These are phyloP conservation scores for Apis dorsata DNA, from an alignment of 1,140 invertebrate species.

Conservation along the genomic window DNA sequence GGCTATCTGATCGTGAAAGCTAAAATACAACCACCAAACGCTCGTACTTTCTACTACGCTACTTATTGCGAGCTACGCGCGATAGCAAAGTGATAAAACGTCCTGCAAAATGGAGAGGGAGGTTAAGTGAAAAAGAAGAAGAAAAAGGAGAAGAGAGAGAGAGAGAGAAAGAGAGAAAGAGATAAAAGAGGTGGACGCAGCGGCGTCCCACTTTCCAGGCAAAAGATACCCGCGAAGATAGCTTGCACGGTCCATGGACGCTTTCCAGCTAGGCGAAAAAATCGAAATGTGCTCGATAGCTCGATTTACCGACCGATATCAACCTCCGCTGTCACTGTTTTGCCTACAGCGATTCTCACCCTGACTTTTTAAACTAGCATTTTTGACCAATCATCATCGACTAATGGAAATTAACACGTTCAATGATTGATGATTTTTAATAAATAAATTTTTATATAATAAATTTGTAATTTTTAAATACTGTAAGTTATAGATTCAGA, in stretches of 20 bases:
- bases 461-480: neutral
- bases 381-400: neutral
- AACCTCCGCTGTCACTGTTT: conserved; percentile 17
- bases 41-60: conserved; percentile 60
- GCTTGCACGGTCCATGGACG: conserved; percentile 48
- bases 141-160: neutral
- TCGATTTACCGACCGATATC: conserved; percentile 39
- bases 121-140: conserved; percentile 34
- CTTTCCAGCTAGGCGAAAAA: conserved; percentile 55
- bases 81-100: conserved; percentile 63
- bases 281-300: conserved; percentile 45
- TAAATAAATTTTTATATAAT: neutral
- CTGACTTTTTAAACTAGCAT: too few relatives aligned
- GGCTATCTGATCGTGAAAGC: conserved; percentile 58
- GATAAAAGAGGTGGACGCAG: conserved; percentile 51
- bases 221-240: conserved; percentile 60
- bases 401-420: too few relatives aligned
- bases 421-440: neutral
- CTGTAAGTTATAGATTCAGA: too few relatives aligned
- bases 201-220: conserved; percentile 60
- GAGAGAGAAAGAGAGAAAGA: neutral
- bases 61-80: conserved; percentile 53
- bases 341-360: neutral
- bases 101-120: conserved; percentile 3
- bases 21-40: conserved; percentile 50